Base-by-base conservation (phyloP, 2,888 invertebrate genomes). In the Andrena hattorfiana region DNA sequence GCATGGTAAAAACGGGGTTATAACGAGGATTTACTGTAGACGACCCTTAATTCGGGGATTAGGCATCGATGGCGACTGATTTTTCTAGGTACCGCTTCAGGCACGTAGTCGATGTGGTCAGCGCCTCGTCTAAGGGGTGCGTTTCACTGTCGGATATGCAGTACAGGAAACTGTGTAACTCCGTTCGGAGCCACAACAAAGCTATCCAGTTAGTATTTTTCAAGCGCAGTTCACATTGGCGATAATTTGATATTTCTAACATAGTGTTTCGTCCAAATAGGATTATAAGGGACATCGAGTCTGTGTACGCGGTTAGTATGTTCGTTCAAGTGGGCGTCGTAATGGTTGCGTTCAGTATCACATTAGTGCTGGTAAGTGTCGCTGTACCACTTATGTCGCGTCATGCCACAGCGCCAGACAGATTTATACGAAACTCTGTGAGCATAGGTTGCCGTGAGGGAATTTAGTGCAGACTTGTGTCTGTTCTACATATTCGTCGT, bases 21-120 rank as follows among this genome's bases (percentile, higher is more conserved):
- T 32, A 32, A 32, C 32, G 32, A 32, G 32, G 8, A 32, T 8
- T 32, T 32, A 32, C 32, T 32, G 32, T 32, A 42, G 42, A 42
- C 42, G 42, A 16, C 42, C 13, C 42, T 16, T 16, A 42, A 16
- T 16, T 42, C 16, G 16, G 16, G 42, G 16, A 42, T 16, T 42
- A 16, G 42, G 42, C 42, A 42, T 16, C 42, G 4, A 42, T 42
- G 42, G 16, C 42, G 13, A 42, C 13, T 42, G 42, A 42, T 42
- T 42, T 42, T 42, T 6, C 42, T 48, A 76, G 76, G 54, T 23
- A 71, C 51, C 71, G 71, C 7, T 76, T 70, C 42, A 42, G 63
- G 16, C 1, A 26, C 1, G 49, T 62, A 5, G 8, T 71, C 8
- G 28, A 7, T 1, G 8, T n/a, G 0, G 0, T 28, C 10, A 1